Evolutionary conservation across 2,113 vertebrate genomes (phyloP).

Genomic region (Rostratula benghalensis): DNA sequence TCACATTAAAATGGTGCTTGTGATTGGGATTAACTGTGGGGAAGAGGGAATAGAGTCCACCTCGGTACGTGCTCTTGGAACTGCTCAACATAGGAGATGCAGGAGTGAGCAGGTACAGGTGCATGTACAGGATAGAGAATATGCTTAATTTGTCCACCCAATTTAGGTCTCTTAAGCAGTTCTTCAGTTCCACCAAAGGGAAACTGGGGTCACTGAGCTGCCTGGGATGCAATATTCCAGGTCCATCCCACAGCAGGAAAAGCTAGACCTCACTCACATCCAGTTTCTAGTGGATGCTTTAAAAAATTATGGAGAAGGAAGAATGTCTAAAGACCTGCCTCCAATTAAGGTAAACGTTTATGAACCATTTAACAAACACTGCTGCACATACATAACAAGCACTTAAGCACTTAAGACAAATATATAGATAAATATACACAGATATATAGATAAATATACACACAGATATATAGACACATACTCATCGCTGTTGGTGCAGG

Average conservation of each 20-base stretch:
- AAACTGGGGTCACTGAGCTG: background rate
- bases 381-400: background rate
- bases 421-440: background rate
- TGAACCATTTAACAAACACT: background rate
- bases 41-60: fast-evolving
- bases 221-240: background rate
- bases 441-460: background rate
- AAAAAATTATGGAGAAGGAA: background rate
- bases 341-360: background rate
- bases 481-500: fast-evolving
- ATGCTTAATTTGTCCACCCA: background rate
- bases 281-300: background rate
- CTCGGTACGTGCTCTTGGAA: fast-evolving
- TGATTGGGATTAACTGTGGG: background rate
- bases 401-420: background rate
- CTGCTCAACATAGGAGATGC: fast-evolving
- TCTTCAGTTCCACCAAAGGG: background rate
- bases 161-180: background rate
- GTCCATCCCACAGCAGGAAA: background rate
- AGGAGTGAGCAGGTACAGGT: fast-evolving
- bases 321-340: background rate
- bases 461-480: too few relatives aligned
- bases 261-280: fast-evolving
- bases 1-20: background rate
- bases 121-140: fast-evolving